A percentile compares a stretch with the other conserved stretches of the same genome.
Conservation (phyloP, 2,797 vertebrate species). For the Malacoctenus gilli region DNA sequence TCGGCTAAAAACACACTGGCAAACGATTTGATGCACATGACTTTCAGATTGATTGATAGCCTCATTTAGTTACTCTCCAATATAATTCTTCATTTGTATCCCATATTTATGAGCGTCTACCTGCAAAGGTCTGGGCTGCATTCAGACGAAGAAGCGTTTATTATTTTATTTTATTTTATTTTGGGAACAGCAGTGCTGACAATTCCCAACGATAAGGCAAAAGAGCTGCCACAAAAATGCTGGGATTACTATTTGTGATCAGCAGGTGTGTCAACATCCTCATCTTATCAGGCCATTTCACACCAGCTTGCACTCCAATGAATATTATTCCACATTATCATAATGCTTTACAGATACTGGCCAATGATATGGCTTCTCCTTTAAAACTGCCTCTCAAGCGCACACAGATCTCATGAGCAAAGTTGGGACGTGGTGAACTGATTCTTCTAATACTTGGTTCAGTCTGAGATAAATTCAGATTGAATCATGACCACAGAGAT, state of each 20-base stretch:
- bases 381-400: slow-evolving; percentile 36
- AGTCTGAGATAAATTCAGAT: slow-evolving; percentile 38
- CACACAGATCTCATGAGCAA: slow-evolving; percentile 35
- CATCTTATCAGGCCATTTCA: slow-evolving; percentile 79
- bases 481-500: slow-evolving; percentile 10
- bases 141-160: slow-evolving; percentile 45
- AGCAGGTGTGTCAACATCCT: slow-evolving; percentile 77
- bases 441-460: slow-evolving; percentile 41
- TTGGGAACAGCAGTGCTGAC: slow-evolving; percentile 52
- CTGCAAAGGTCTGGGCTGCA: slow-evolving; percentile 10
- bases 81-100: no score
- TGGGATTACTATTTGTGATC: slow-evolving; percentile 74
- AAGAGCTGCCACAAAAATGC: slow-evolving; percentile 67
- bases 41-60: no score
- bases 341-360: slow-evolving; percentile 68
- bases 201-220: slow-evolving; percentile 64
- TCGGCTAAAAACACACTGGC: no score
- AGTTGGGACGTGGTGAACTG: slow-evolving; percentile 35
- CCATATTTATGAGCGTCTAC: no score
- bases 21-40: no score
- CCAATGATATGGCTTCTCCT: slow-evolving; percentile 57
- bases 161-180: no score
- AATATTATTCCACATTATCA: slow-evolving; percentile 77
- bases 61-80: no score
- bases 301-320: slow-evolving; percentile 78